Evolutionary conservation across 2,113 vertebrate species (phyloP).

Genomic region (Oreochromis aureus): DNA sequence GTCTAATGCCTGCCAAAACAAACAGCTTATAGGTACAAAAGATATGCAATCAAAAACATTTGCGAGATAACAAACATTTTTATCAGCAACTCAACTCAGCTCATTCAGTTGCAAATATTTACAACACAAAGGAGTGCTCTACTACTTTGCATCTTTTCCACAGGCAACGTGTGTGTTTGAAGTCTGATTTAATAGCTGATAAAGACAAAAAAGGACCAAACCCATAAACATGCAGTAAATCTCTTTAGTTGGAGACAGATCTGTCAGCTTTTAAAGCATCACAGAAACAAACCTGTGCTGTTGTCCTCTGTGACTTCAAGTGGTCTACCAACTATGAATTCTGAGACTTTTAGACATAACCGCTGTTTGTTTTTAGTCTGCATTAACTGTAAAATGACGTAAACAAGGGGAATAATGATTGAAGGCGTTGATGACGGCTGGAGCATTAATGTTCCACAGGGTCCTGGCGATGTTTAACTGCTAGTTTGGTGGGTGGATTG

Average conservation of each 20-base stretch:
- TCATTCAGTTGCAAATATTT: conserved; percentile 10
- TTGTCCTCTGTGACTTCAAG: background rate
- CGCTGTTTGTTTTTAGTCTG: conserved; percentile 48
- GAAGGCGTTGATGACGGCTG: conserved; percentile 45
- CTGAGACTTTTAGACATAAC: conserved; percentile 7
- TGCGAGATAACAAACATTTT: background rate
- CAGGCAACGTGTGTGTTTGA: background rate
- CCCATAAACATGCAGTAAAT: conserved; percentile 29
- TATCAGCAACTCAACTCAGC: background rate
- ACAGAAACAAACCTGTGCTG: background rate
- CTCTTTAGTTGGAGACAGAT: background rate
- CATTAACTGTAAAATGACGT: conserved; percentile 32
- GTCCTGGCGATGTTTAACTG: conserved; percentile 42
- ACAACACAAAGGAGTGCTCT: background rate
- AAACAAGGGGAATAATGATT: conserved; percentile 45
- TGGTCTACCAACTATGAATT: background rate
- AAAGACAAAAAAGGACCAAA: conserved; percentile 25
- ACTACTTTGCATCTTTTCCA: background rate
- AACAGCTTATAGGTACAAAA: background rate
- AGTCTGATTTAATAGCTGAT: conserved; percentile 19
- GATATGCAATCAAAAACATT: background rate
- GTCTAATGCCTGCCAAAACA: background rate
- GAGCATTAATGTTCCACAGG: conserved; percentile 40
- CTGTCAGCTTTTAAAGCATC: background rate
- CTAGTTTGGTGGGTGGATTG: conserved; percentile 47